Evolutionary conservation across 2,888 invertebrate genomes (phyloP).

Genomic region (Mycalesis mineus): DNA sequence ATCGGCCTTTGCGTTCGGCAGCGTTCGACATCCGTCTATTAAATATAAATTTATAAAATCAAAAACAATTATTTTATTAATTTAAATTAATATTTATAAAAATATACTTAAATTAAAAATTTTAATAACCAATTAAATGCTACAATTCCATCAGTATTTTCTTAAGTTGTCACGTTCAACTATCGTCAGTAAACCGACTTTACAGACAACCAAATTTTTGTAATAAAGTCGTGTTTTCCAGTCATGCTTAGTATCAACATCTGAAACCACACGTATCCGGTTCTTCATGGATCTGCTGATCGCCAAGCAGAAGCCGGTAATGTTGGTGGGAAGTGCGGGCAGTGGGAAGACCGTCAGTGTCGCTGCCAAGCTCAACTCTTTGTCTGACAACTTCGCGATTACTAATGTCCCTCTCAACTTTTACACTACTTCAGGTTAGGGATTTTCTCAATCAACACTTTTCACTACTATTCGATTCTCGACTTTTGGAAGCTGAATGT

Average conservation of each 20-base stretch:
- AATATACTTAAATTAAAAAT: no score
- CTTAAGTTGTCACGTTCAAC: no score
- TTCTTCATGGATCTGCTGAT: constrained; percentile 93
- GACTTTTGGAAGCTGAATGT: no score
- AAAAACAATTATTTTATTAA: no score
- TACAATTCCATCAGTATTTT: no score
- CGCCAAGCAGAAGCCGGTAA: constrained; percentile 87
- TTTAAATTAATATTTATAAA: no score
- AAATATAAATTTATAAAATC: no score
- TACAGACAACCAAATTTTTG: neutral
- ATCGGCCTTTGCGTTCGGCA: no score
- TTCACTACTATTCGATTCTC: no score
- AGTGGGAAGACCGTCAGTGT: constrained; percentile 96
- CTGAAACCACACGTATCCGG: constrained; percentile 91
- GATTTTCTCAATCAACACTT: constrained; percentile 24
- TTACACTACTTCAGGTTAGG: constrained; percentile 90
- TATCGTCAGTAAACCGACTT: neutral
- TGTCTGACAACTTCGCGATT: constrained; percentile 87
- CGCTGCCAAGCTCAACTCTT: constrained; percentile 85
- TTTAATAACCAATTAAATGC: no score
- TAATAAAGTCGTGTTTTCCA: constrained; percentile 45
- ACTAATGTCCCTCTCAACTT: constrained; percentile 96
- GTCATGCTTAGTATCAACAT: constrained; percentile 91
- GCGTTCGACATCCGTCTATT: no score
- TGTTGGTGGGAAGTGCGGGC: constrained; percentile 94